phyloP scores from a whole-genome alignment of 2,888 invertebrate genomes.

The Slavum lentiscoides region DNA sequence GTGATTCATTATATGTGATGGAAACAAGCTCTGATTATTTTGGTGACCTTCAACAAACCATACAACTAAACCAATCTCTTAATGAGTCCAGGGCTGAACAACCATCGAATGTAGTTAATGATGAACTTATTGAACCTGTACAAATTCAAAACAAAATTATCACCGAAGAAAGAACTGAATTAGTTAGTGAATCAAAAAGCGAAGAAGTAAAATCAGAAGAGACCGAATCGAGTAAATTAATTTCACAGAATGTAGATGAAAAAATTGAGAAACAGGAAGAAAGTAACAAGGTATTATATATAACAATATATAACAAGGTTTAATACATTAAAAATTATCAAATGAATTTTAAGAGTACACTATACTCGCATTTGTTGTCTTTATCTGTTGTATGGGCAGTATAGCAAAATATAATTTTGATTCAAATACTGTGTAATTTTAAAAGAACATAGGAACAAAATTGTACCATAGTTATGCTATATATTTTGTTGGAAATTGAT shows the following conservation, averaged over 20 bases:
- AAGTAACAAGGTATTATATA: conserved; percentile 22
- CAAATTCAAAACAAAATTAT: conserved; percentile 25
- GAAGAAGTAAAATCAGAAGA: background rate
- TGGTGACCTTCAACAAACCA: conserved; percentile 24
- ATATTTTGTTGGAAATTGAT: too few relatives aligned
- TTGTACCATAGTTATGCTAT: too few relatives aligned
- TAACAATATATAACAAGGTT: background rate
- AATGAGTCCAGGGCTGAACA: conserved; percentile 3
- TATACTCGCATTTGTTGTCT: too few relatives aligned
- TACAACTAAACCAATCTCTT: conserved; percentile 10
- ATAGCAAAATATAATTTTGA: too few relatives aligned
- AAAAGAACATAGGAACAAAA: too few relatives aligned
- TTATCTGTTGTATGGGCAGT: too few relatives aligned
- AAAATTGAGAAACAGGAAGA: conserved; percentile 17
- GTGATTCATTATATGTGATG: conserved; percentile 46
- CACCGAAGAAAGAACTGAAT: background rate
- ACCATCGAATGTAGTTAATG: background rate
- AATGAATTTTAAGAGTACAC: background rate
- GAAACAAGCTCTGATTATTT: conserved; percentile 51
- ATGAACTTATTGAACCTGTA: conserved; percentile 5
- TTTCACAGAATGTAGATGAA: background rate
- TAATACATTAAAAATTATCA: background rate
- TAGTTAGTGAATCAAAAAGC: conserved; percentile 13
- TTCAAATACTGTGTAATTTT: too few relatives aligned
- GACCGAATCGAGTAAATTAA: background rate